Conservation (phyloP, 2,797 vertebrate species). For the Lagorchestes hirsutus region DNA sequence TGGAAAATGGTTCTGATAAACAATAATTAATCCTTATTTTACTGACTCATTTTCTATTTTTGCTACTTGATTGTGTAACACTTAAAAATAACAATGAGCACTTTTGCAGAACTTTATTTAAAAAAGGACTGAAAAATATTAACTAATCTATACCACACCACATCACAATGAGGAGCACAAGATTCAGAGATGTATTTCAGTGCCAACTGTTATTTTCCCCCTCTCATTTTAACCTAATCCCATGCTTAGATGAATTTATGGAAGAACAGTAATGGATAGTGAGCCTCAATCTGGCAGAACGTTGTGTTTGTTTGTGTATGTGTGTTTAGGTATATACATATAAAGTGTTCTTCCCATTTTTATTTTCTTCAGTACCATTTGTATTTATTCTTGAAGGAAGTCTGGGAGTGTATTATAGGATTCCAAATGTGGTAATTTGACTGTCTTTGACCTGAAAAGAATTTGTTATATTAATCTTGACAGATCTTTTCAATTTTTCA, state of each 20-base stretch:
- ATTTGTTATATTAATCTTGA: not conserved
- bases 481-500: not conserved
- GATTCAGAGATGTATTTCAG: conserved; percentile 6
- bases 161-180: not conserved
- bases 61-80: conserved; percentile 65
- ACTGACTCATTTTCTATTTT: conserved; percentile 64
- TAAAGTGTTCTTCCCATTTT: not conserved
- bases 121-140: conserved; percentile 43
- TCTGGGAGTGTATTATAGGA: not conserved
- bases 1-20: conserved; percentile 57
- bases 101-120: conserved; percentile 47
- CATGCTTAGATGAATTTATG: not conserved
- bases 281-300: not conserved
- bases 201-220: not conserved
- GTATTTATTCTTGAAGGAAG: not conserved
- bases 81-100: conserved; percentile 19
- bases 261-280: not conserved
- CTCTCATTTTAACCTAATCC: not conserved
- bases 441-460: not conserved
- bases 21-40: conserved; percentile 53
- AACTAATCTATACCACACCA: not conserved
- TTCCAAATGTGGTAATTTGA: not conserved
- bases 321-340: not conserved
- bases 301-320: not conserved
- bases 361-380: not conserved